Base-by-base conservation (phyloP, 2,797 vertebrate genomes). In the Lagocephalus sceleratus region DNA sequence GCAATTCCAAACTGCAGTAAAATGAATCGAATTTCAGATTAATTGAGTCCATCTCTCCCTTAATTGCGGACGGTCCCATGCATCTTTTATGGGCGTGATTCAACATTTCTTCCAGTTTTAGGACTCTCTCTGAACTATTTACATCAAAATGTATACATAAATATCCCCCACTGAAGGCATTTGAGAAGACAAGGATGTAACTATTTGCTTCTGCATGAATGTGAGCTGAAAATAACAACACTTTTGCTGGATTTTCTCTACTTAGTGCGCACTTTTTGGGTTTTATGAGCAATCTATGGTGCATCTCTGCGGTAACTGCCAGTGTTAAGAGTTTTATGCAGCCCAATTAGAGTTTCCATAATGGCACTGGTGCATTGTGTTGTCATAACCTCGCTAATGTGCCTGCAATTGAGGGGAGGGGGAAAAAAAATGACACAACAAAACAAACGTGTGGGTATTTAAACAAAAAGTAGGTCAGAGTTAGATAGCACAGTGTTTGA, bases 321-420 rank as follows among this genome's bases (percentile, higher is more conserved):
- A 57, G 47, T 68, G 43, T 51, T 73, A 38, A 57, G 61, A 73
- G 47, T 57, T 44, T 59, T 55, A 23, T 39, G 54, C 45, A 32
- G 57, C 52, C 71, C 66, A 81, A 80, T 84, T 81, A 81, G 61
- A 54, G 63, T 71, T 60, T 68, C 39, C 59, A 43, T 64, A 66
- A 79, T 74, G 46, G 60, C 50, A 20, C 53, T 62, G 55, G 44
- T 46, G 57, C 49, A 64, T 71, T 64, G 63, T 63, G 55, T 65
- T 82, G 46, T 51, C 62, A 64, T 60, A 64, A 51, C 46, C 26
- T 57, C 73, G 62, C 58, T 61, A 70, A 76, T 67, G 58, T 63
- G 49, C 39, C 65, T 57, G 57, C 63, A 72, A 68, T 71, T 65
- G 71, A 60, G 49, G 26, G 26, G 32, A 12, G 32, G 32, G 32